phyloP scores from a whole-genome alignment of 23 tunicate species.

The Oikopleura dioica region DNA sequence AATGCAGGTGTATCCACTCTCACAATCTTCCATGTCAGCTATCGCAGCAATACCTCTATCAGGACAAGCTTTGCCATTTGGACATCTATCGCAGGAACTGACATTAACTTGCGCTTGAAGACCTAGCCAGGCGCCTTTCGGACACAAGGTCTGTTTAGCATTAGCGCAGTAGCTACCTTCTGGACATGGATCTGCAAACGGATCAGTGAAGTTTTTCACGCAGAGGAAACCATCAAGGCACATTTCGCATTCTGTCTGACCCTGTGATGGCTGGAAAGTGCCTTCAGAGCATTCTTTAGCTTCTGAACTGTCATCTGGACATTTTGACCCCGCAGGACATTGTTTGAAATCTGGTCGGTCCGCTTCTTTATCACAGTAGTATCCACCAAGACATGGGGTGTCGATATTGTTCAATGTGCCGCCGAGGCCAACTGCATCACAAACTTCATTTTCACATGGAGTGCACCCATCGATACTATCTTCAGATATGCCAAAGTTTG shows the following conservation, averaged over 20 bases:
- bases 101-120: background rate
- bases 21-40: background rate
- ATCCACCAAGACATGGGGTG: background rate
- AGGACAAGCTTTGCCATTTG: background rate
- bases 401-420: background rate
- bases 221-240: conserved; percentile 6
- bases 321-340: background rate
- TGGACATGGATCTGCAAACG: conserved; percentile 1
- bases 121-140: background rate
- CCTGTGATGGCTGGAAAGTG: background rate
- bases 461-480: background rate
- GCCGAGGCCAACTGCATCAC: conserved; percentile 8
- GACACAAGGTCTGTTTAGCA: background rate
- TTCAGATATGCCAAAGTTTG: background rate
- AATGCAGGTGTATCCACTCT: background rate
- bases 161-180: background rate
- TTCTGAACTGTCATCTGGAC: background rate
- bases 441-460: background rate
- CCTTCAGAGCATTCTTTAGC: background rate
- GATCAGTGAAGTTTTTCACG: background rate
- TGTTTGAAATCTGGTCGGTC: background rate
- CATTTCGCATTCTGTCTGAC: background rate
- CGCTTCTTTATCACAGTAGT: background rate
- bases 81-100: background rate
- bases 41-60: background rate